Base-by-base conservation (phyloP, 1,140 invertebrate genomes). In the Stenopsyche tienmushanensis region DNA sequence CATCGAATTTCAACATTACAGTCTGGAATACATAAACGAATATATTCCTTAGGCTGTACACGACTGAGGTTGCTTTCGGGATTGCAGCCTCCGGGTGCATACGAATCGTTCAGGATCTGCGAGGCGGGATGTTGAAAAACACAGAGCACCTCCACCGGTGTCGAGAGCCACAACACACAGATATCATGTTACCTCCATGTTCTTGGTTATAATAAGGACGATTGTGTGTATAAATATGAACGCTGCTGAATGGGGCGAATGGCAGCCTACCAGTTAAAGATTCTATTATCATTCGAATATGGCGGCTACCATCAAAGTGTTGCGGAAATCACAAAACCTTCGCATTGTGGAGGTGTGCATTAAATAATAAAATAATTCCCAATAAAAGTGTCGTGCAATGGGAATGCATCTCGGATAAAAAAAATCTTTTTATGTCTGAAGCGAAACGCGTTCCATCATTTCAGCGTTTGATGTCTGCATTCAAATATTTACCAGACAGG, bases 91-190 rank as follows among this genome's bases (percentile, higher is more conserved):
- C n/a, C n/a, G n/a, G n/a, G n/a, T n/a, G n/a, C n/a, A n/a, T n/a
- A n/a, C n/a, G n/a, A n/a, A n/a, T n/a, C n/a, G n/a, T n/a, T n/a
- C n/a, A n/a, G 54, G 9, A 13, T 15, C 26, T 44, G 24, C 65
- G 34, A 65, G 67, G 67, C 67, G 67, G 67, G 67, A 69, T 69
- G 67, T 69, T 69, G 58, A 58, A 69, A 62, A 69, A 69, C 64
- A 65, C 39, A 39, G 67, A 66, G 67, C 67, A 50, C 63, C 67
- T 68, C 39, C 42, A 54, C 34, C 55, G 66, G 53, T n/a, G 26
- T 39, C 41, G 64, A 34, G 29, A 50, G 57, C 47, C 63, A 65
- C 57, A 65, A 69, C 63, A 65, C 45, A 44, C 62, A 52, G 18
- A 47, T 69, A 65, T 69, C 63, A 20, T 21, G 53, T 69, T 69